These are phyloP conservation scores for Morpho helenor DNA, from an alignment of 2,888 invertebrate genomes.

Conservation along the genomic window DNA sequence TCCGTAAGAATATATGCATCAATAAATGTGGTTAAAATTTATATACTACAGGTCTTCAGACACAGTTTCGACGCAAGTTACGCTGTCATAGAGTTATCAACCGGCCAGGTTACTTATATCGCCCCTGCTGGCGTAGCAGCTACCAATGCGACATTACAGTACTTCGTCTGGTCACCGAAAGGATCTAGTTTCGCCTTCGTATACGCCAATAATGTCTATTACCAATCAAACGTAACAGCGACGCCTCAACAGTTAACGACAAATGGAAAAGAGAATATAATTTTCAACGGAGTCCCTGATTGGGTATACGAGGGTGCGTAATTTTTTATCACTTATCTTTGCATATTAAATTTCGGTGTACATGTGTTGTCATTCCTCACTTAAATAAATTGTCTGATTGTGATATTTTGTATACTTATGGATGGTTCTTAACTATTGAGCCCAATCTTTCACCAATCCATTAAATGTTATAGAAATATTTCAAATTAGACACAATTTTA, in stretches of 20 bases:
- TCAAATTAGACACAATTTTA: no score
- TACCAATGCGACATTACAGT: conserved; percentile 77
- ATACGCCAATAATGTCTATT: conserved; percentile 87
- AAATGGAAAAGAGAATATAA: conserved; percentile 78
- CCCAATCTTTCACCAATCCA: no score
- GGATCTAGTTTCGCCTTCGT: conserved; percentile 84
- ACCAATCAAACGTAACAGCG: conserved; percentile 75
- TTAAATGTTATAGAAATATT: no score
- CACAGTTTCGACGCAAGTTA: conserved; percentile 89
- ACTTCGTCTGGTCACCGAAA: conserved; percentile 87
- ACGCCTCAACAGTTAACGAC: conserved; percentile 79
- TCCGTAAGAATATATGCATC: no score
- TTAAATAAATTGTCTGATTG: no score
- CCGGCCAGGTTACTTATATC: conserved; percentile 55
- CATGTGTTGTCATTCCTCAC: no score
- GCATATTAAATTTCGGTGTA: no score
- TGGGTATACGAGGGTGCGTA: conserved; percentile 95
- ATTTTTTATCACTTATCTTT: no score
- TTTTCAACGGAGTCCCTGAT: conserved; percentile 93
- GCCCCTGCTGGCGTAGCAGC: conserved; percentile 37
- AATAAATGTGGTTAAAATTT: no score
- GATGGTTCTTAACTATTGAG: no score
- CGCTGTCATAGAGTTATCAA: conserved; percentile 77
- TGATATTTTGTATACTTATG: no score
- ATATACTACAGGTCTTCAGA: conserved; percentile 82